A percentile compares a stretch with the other conserved stretches of the same genome.
Conservation (phyloP, 2,113 vertebrate genomes). For the Speoplatyrhinus poulsoni region DNA sequence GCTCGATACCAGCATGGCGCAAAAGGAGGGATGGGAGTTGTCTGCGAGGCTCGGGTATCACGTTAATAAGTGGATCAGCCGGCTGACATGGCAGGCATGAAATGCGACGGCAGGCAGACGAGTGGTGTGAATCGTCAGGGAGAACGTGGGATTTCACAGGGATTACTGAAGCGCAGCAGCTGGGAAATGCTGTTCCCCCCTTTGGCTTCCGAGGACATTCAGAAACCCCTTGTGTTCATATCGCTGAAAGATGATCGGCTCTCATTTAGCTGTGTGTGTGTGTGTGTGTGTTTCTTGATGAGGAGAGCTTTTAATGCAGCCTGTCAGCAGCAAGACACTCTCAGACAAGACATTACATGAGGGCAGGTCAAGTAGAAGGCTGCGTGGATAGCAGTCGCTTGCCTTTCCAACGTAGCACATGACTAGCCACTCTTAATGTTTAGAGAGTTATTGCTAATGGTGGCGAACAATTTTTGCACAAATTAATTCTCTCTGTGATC, state of each 20-base stretch:
- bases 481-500: slow-evolving; percentile 17
- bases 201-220: slow-evolving; percentile 47
- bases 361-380: slow-evolving; percentile 44
- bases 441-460: slow-evolving; percentile 26
- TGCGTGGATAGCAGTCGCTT: slow-evolving; percentile 8
- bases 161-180: slow-evolving; percentile 75
- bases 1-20: slow-evolving; percentile 35
- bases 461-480: slow-evolving; percentile 17
- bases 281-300: slow-evolving; percentile 19
- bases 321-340: slow-evolving; percentile 52
- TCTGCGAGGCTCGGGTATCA: slow-evolving; percentile 56
- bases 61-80: slow-evolving; percentile 62
- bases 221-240: slow-evolving; percentile 61
- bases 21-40: slow-evolving; percentile 44
- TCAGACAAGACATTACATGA: slow-evolving; percentile 32
- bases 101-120: slow-evolving; percentile 67
- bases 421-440: slow-evolving; percentile 9
- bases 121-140: slow-evolving; percentile 67
- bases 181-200: slow-evolving; percentile 58
- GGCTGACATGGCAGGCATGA: slow-evolving; percentile 72
- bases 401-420: slow-evolving; percentile 2
- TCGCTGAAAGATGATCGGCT: slow-evolving; percentile 73
- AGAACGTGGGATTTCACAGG: slow-evolving; percentile 79
- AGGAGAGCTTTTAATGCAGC: slow-evolving; percentile 28
- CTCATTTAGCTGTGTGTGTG: slow-evolving; percentile 10